Base-by-base conservation (phyloP, 2,888 invertebrate species). In the Cephalotes varians region DNA sequence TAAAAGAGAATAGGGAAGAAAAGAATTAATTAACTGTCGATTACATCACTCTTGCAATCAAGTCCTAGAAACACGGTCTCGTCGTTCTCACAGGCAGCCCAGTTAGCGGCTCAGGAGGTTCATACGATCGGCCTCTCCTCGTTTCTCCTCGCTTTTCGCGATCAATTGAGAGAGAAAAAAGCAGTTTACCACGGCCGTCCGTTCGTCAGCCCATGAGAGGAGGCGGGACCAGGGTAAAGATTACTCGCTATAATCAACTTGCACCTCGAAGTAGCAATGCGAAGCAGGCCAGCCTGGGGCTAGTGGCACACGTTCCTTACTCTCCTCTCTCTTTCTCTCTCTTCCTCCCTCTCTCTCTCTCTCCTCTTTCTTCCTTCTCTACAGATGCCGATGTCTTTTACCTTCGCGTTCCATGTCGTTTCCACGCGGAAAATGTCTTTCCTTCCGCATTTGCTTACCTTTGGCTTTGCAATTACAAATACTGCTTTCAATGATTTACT, bases 261-360 rank as follows among this genome's bases (percentile, higher is more conserved):
- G 86, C 82, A 89, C 87, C 87, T 89, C 87, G 87, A 92, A 92
- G 92, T 91, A 89, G 92, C 90, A 91, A 92, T 91, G 86, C 92
- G 92, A 92, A 93, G 91, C 93, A 92, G 92, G 92, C 90, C 92
- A 92, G 81, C 89, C 86, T 85, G 92, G 86, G 91, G 90, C 91
- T 91, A 93, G 90, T 93, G 87, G 92, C 90, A 92, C 92, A 92
- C 89, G 89, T 84, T 90, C 86, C 87, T 86, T 86, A 81, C 87
- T 81, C 65, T 87, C 87, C 86, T 64, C 56, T 87, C 62, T 56
- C 60, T 40, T 34, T 47, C 58, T 31, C 28, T 71, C 47, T 49
- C 34, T 62, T 25, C 34, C 65, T 56, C 67, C 37, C 51, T 49
- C 37, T 44, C n/a, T 60, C 56, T 62, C 72, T 25, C 18, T 56